Evolutionary conservation across 2,888 invertebrate species (phyloP).

Genomic region (Thyatira batis): DNA sequence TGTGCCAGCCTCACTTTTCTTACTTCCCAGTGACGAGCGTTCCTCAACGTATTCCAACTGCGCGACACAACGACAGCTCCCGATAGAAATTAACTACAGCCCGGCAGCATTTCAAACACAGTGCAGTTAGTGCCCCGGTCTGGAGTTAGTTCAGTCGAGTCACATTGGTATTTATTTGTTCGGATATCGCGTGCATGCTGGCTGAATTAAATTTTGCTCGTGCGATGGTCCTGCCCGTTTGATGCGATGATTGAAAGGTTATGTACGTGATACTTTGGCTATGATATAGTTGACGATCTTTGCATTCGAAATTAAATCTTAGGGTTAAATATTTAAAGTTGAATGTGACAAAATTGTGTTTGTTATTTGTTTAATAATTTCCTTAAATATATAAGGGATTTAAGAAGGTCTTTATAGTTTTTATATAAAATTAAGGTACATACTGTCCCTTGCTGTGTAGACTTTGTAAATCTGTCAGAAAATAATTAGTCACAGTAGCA

Average conservation of each 20-base stretch:
- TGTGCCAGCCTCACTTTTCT: slow-evolving; percentile 73
- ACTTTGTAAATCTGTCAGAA: too few relatives aligned
- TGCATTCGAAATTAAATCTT: too few relatives aligned
- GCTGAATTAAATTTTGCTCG: slow-evolving; percentile 59
- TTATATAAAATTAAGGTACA: too few relatives aligned
- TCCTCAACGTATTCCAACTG: slow-evolving; percentile 43
- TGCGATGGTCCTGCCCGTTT: slow-evolving; percentile 46
- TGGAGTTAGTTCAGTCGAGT: slow-evolving; percentile 36
- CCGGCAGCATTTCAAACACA: slow-evolving; percentile 20
- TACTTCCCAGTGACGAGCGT: slow-evolving; percentile 71
- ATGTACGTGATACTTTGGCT: slow-evolving; percentile 46
- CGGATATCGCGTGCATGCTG: slow-evolving; percentile 52
- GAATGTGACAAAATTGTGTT: too few relatives aligned
- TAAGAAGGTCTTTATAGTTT: too few relatives aligned
- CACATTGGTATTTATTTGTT: slow-evolving; percentile 58
- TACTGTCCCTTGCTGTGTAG: too few relatives aligned
- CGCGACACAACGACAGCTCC: slow-evolving; percentile 14
- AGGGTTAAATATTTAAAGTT: too few relatives aligned
- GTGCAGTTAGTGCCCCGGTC: slow-evolving; percentile 18
- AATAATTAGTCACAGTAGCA: too few relatives aligned
- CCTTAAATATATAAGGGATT: too few relatives aligned
- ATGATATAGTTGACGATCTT: slow-evolving; percentile 17
- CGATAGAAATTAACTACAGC: slow-evolving; percentile 5
- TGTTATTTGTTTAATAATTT: too few relatives aligned
- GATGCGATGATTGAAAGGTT: slow-evolving; percentile 68